Evolutionary conservation across 2,888 invertebrate genomes (phyloP).

Genomic region (Ashinkailepas kermadecensis): DNA sequence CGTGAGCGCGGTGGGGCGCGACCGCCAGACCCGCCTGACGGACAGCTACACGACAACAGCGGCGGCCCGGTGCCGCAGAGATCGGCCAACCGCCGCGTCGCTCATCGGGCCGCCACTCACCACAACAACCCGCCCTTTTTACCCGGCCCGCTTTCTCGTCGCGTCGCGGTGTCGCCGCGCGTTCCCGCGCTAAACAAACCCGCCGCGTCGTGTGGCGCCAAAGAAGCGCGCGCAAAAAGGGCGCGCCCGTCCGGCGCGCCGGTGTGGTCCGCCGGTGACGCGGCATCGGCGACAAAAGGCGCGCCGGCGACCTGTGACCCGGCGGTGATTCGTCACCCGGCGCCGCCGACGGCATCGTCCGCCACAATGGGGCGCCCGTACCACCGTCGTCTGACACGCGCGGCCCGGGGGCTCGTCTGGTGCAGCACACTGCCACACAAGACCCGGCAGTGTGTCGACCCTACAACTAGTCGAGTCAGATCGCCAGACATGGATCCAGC

Average conservation of each 20-base stretch:
- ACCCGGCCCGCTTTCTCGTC: not conserved
- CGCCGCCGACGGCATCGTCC: too few relatives aligned
- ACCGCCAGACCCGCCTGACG: too few relatives aligned
- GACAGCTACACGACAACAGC: too few relatives aligned
- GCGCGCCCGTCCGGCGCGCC: not conserved
- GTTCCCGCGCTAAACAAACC: slow-evolving; percentile 15
- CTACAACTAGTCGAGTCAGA: too few relatives aligned
- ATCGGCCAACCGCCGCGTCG: not conserved
- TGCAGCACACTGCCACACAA: too few relatives aligned
- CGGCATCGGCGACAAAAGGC: not conserved
- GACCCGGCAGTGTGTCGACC: too few relatives aligned
- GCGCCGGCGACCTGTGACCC: not conserved
- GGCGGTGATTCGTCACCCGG: not conserved
- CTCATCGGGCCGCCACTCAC: not conserved
- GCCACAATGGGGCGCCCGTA: too few relatives aligned
- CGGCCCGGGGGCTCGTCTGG: too few relatives aligned
- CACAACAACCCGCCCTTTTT: not conserved
- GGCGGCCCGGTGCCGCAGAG: too few relatives aligned
- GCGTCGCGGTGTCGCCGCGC: not conserved
- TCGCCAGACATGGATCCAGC: too few relatives aligned
- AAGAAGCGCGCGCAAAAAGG: slow-evolving; percentile 8
- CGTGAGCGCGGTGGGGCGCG: too few relatives aligned
- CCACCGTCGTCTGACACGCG: too few relatives aligned
- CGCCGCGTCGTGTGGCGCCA: not conserved
- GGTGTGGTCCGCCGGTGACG: slow-evolving; percentile 4